Evolutionary conservation across 2,797 vertebrate genomes (phyloP), one percentile per base, ranked within the genome.

Genomic region (Anomalospiza imberbis): DNA sequence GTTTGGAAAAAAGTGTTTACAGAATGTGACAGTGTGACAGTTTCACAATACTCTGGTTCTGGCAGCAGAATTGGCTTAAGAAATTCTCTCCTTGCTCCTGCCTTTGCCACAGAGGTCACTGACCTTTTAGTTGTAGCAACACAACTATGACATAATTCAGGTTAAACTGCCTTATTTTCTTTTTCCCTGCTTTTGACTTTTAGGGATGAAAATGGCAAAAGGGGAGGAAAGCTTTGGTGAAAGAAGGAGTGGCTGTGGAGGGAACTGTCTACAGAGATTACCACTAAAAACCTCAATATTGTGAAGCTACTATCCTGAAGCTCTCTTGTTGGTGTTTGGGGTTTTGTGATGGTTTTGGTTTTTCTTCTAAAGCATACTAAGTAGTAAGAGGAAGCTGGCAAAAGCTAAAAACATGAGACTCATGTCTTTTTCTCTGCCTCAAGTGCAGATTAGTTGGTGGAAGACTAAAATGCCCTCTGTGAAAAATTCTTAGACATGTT

Each of bases 41-140:
- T 95, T 96, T 94, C 90, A 74, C 92, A 88, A 91, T 71, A 55
- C 80, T 90, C 89, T 89, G 76, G 58, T 66, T 93, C 90, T 95
- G 93, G 88, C 88, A 84, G 76, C n/a, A 76, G 44, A 34, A 45
- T 54, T 66, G 66, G 60, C n/a, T 93, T 70, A 82, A 95, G 90
- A 96, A 96, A 94, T 86, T 82, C 29, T 76, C 54, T 90, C 70
- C 17, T 26, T 90, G 90, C 80, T 89, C 51, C 58, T 76, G 66
- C 44, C 85, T 86, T 90, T 90, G 60, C 76, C 15, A 0, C 42
- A 29, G 24, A 85, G 85, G 62, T 90, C 93, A 78, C 51, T 79
- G 77, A 94, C 83, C 77, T 90, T 85, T 80, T 0, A 0, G 74
- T 60, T 88, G 44, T 76, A 77, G 74, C 91, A 91, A 73, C 55